Percentiles rank a stretch among this genome's conserved stretches.
phyloP scores from a whole-genome alignment of 2,797 vertebrate species.

The Intellagama lesueurii region DNA sequence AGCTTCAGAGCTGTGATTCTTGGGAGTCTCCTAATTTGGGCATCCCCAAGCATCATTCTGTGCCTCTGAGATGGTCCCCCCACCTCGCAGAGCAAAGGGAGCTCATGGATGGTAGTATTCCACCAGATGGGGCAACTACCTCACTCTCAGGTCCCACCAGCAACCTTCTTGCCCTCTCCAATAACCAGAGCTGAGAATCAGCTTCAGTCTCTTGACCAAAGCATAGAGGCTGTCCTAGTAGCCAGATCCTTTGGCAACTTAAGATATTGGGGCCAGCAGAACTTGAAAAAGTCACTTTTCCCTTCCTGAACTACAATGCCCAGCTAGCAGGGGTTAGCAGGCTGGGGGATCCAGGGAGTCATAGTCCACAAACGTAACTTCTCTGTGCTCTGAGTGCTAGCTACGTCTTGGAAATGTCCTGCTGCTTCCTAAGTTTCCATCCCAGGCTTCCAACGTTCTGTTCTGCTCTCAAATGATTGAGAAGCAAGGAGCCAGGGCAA shows the following conservation, averaged over 20 bases:
- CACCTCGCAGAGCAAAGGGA: neutral
- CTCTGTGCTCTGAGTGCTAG: no score
- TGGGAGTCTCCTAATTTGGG: constrained; percentile 38
- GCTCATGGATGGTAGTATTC: neutral
- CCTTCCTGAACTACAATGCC: neutral
- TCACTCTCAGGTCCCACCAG: neutral
- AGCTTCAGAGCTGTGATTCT: neutral
- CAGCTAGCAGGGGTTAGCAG: neutral
- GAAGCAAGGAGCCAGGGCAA: neutral
- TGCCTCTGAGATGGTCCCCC: neutral
- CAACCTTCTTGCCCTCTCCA: neutral
- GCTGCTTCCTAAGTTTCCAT: neutral
- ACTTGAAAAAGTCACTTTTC: no score
- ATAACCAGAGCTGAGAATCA: neutral
- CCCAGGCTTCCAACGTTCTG: neutral
- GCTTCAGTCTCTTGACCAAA: neutral
- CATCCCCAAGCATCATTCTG: neutral
- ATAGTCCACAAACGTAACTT: no score
- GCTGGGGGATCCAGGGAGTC: no score
- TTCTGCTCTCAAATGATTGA: neutral
- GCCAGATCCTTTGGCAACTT: no score
- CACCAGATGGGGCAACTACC: neutral
- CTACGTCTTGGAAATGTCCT: no score
- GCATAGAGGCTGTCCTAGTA: neutral
- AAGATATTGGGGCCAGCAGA: no score